Base-by-base conservation (phyloP, 2,797 vertebrate genomes). In the Delichon dasypus region DNA sequence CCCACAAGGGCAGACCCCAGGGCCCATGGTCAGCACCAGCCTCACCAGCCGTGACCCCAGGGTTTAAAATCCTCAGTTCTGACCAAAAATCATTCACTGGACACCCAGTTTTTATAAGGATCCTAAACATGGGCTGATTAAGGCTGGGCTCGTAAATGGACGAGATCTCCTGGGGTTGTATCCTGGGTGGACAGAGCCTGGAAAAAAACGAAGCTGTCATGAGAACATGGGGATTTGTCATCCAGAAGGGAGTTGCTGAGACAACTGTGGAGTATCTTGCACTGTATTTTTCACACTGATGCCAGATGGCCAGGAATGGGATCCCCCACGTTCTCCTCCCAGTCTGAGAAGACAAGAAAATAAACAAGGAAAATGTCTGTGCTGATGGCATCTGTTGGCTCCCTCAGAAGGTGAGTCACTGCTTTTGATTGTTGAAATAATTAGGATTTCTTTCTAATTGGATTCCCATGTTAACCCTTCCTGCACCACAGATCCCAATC, bases 261-360 rank as follows among this genome's bases (percentile, higher is more conserved):
- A 85, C 87, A 91, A 88, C 54, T 67, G 72, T 68, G 5, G 67
- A 32, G 9, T 65, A 36, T 61, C 42, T 89, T 72, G 5, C 58
- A 32, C 84, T 15, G 7, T 67, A 30, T 85, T 94, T 85, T 64
- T 94, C 94, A 88, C 91, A 88, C 75, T 50, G 57, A 73, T 94
- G 72, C 87, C 96, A 96, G 94, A 93, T 96, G 95, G 95, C 68
- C 79, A 13, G 93, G 78, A 74, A 70, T 11, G 89, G 93, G 87
- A 93, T 96, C 93, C 89, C 94, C 93, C 82, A 85, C 18, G 5
- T 88, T 88, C 92, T 95, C 60, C 72, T 87, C 4, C 60, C 64
- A 57, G 78, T 85, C 91, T 88, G 72, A 82, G 92, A 79, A 80
- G 94, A 29, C 64, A 77, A 89, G 87, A 89, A 85, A 88, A 93